A percentile compares a stretch with the other conserved stretches of the same genome.
Evolutionary conservation across 2,113 vertebrate species (phyloP).

Genomic region (Eidolon helvum): DNA sequence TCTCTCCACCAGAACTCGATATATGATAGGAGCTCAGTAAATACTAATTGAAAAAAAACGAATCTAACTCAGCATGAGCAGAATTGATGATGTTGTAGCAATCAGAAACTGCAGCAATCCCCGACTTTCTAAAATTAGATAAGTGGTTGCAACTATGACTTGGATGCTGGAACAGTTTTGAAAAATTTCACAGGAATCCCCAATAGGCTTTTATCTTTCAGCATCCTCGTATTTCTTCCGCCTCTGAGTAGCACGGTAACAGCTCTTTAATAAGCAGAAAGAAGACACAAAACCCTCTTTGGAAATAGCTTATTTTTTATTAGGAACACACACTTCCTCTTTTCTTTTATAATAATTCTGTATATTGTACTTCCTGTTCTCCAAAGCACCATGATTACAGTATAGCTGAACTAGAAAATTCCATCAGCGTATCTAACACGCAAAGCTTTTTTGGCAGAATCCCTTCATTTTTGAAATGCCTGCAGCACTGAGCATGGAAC

Average conservation of each 20-base stretch:
- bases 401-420: not conserved
- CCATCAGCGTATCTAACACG: not conserved
- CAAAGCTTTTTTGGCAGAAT: not conserved
- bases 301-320: not conserved
- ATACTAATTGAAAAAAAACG: constrained; percentile 44
- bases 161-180: not conserved
- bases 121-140: not conserved
- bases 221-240: not conserved
- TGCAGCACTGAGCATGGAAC: not conserved
- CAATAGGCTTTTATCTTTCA: not conserved
- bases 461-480: not conserved
- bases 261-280: not conserved
- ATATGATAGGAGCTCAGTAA: constrained; percentile 34
- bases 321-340: not conserved
- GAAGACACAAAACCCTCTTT: not conserved
- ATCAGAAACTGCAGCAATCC: not conserved
- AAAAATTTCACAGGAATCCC: not conserved
- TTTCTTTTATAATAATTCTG: not conserved
- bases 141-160: not conserved
- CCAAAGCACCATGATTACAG: not conserved
- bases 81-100: not conserved
- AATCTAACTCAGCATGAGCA: not conserved
- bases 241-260: not conserved
- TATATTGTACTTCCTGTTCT: not conserved
- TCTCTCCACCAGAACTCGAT: not conserved